Evolutionary conservation across 2,797 vertebrate genomes (phyloP), one percentile per base, ranked within the genome.

Genomic region (Pangasius larnaudii): DNA sequence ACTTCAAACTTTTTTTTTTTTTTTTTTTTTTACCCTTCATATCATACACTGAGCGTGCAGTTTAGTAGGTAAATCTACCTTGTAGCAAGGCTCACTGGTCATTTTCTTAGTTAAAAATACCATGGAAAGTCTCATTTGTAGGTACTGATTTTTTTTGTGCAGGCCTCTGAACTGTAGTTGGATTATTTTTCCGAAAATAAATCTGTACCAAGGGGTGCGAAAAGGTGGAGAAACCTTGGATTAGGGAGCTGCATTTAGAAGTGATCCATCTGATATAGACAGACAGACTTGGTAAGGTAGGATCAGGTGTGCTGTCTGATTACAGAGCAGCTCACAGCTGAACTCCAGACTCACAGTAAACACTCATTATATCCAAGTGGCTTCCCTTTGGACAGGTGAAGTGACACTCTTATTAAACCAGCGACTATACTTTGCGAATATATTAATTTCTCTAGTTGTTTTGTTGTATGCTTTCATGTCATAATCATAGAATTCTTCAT

Each of bases 321-420:
- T 88, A 85, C 72, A 79, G 87, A 36, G 56, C 27, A 53, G 69
- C 71, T 39, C 2, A 67, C 8, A 56, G 16, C 36, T 67, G 36
- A 74, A 59, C 42, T 71, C 53, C 77, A 89, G 84, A 86, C 84
- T 75, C 30, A 13, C 16, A 9, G 85, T 77, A 89, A 83, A 83
- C 79, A 86, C 6, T 84, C 22, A 84, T 89, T 89, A 86, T 27
- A 74, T 24, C 22, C 58, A 53, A 46, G 0, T 39, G 33, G 33
- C 19, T 85, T 69, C 11, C 24, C 30, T 74, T 27, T 46, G 33
- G 58, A 86, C 42, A 39, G 46, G 39, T 63, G 53, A 27, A 67
- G 42, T 4, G 58, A 51, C 16, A 24, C 5, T 18, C 3, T 39
- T 65, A 24, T 78, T 67, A 33, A 63, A 71, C 16, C 39, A 63